These are phyloP conservation scores for Cyclophora albipunctata DNA, from an alignment of 2,888 invertebrate genomes.

Conservation along the genomic window DNA sequence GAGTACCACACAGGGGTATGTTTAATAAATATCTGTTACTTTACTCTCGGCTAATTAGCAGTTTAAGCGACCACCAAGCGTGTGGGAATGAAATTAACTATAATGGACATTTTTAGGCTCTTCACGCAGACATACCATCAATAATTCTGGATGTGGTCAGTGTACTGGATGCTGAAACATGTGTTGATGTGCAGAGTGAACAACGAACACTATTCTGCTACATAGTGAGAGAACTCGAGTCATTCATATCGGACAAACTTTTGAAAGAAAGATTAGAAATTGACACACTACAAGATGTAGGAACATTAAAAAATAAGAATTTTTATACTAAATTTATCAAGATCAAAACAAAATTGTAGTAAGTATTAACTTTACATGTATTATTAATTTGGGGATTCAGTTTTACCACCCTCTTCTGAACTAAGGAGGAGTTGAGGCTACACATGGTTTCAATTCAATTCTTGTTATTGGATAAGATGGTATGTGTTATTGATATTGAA, in stretches of 20 bases:
- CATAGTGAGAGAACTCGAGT: slow-evolving; percentile 86
- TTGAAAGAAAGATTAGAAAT: slow-evolving; percentile 94
- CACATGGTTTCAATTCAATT: no score
- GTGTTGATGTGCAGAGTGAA: slow-evolving; percentile 80
- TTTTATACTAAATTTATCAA: slow-evolving; percentile 97
- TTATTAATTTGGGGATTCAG: background rate
- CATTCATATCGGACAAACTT: slow-evolving; percentile 88
- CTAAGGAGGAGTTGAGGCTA: no score
- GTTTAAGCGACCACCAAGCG: no score
- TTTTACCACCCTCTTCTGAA: no score
- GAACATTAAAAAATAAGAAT: slow-evolving; percentile 90
- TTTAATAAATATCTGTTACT: no score
- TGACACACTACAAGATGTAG: slow-evolving; percentile 93
- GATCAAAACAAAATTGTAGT: slow-evolving; percentile 98
- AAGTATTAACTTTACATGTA: slow-evolving; percentile 66
- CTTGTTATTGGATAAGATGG: no score
- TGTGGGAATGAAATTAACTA: no score
- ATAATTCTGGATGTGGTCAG: slow-evolving; percentile 89
- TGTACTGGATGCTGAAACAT: slow-evolving; percentile 89
- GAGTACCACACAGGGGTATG: no score
- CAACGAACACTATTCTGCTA: slow-evolving; percentile 85
- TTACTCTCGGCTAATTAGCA: no score
- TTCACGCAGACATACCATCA: slow-evolving; percentile 87
- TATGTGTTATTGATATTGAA: no score
- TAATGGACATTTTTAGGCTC: slow-evolving; percentile 59